phyloP scores from a whole-genome alignment of 2,797 vertebrate species.

The Acestrorhynchus altus region DNA sequence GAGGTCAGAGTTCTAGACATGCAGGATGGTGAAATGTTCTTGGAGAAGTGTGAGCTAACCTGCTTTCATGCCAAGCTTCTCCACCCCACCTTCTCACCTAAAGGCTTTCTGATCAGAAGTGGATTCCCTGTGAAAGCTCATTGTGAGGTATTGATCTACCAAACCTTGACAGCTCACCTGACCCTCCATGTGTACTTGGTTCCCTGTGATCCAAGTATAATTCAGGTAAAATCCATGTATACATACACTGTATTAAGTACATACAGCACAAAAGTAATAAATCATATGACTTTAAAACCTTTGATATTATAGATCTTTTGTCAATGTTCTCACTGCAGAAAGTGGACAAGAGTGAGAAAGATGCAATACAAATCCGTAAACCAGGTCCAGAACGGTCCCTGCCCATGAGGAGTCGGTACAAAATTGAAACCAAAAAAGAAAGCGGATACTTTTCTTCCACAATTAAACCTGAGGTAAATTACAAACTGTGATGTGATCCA shows the following conservation, averaged over 20 bases:
- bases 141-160: slow-evolving; percentile 50
- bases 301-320: too few relatives aligned
- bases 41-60: slow-evolving; percentile 53
- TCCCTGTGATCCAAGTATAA: slow-evolving; percentile 30
- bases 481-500: too few relatives aligned
- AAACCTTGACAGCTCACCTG: slow-evolving; percentile 18
- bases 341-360: slow-evolving; percentile 17
- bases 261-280: too few relatives aligned
- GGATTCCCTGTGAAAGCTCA: slow-evolving; percentile 29
- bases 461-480: slow-evolving; percentile 39
- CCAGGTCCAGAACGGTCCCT: slow-evolving; percentile 38
- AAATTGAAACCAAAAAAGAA: slow-evolving; percentile 22
- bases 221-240: slow-evolving; percentile 37
- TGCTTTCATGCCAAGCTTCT: slow-evolving; percentile 47
- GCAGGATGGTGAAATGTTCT: slow-evolving; percentile 1
- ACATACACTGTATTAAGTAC: too few relatives aligned
- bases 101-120: slow-evolving; percentile 28
- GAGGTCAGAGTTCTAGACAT: slow-evolving; percentile 52
- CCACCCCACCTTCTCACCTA: slow-evolving; percentile 47
- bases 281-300: too few relatives aligned
- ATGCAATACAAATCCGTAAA: slow-evolving; percentile 25
- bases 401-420: background rate
- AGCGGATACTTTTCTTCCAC: slow-evolving; percentile 1
- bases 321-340: slow-evolving; percentile 42
- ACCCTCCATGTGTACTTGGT: slow-evolving; percentile 54